A percentile compares a stretch with the other conserved stretches of the same genome.
Conservation (phyloP, 2,113 vertebrate genomes). For the Daubentonia madagascariensis region DNA sequence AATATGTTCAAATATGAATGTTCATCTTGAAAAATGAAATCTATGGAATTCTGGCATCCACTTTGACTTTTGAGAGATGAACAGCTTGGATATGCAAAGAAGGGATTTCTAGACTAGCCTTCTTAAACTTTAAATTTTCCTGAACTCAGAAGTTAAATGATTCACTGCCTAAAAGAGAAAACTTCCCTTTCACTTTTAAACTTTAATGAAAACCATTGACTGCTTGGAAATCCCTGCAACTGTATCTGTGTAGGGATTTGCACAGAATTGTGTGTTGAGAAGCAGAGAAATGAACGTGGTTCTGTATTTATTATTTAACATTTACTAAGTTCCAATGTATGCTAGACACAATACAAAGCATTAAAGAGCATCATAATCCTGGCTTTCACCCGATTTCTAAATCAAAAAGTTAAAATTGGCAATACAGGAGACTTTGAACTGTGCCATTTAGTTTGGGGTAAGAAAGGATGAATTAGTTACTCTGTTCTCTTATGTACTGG, state of each 20-base stretch:
- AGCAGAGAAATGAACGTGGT: not conserved
- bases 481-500: not conserved
- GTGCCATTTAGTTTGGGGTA: not conserved
- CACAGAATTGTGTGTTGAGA: not conserved
- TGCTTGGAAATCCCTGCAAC: not conserved
- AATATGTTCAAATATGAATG: slow-evolving; percentile 80
- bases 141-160: slow-evolving; percentile 46
- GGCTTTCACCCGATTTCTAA: not conserved
- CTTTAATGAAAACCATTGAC: not conserved
- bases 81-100: slow-evolving; percentile 77
- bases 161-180: slow-evolving; percentile 10
- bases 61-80: slow-evolving; percentile 79
- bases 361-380: not conserved
- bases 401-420: not conserved
- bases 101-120: slow-evolving; percentile 72
- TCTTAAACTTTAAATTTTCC: slow-evolving; percentile 57
- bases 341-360: not conserved
- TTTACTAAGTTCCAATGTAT: not conserved
- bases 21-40: slow-evolving; percentile 78
- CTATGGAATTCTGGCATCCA: slow-evolving; percentile 80
- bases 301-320: not conserved
- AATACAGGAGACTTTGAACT: not conserved
- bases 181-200: slow-evolving; percentile 27
- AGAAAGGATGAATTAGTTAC: not conserved
- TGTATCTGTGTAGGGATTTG: not conserved